These are phyloP conservation scores for Gasteruption jaculator DNA, from an alignment of 2,888 invertebrate genomes.

Conservation along the genomic window DNA sequence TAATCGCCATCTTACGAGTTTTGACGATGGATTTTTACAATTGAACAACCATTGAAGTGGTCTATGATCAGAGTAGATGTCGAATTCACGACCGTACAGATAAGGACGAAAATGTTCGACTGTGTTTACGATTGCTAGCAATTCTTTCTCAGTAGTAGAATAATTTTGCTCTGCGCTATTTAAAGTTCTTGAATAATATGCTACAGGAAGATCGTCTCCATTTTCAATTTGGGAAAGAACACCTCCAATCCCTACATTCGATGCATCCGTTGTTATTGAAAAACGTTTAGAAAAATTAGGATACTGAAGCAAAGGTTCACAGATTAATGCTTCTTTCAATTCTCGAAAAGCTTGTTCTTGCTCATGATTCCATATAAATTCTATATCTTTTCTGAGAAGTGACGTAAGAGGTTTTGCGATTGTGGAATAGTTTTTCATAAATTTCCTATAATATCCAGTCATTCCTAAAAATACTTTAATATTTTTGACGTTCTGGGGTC, in stretches of 20 bases:
- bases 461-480: constrained; percentile 42
- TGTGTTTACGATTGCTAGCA: constrained; percentile 32
- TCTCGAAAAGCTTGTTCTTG: constrained; percentile 22
- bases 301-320: constrained; percentile 20
- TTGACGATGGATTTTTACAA: constrained; percentile 31
- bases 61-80: constrained; percentile 31
- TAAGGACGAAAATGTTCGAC: constrained; percentile 35
- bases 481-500: constrained; percentile 25
- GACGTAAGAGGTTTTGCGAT: constrained; percentile 32
- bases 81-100: constrained; percentile 36
- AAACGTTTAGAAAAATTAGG: constrained; percentile 27
- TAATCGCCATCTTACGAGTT: constrained; percentile 34
- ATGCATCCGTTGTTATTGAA: constrained; percentile 34
- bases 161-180: constrained; percentile 30
- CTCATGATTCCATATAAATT: constrained; percentile 14
- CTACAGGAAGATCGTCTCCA: constrained; percentile 28
- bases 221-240: constrained; percentile 31
- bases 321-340: constrained; percentile 12
- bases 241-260: constrained; percentile 32
- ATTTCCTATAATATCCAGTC: constrained; percentile 42
- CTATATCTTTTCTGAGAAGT: constrained; percentile 23
- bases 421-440: constrained; percentile 38
- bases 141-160: constrained; percentile 34
- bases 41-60: constrained; percentile 36
- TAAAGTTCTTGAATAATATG: constrained; percentile 31